Percentiles rank a stretch among this genome's conserved stretches.
phyloP scores from a whole-genome alignment of 2,797 vertebrate genomes.

The Vipera ursinii region DNA sequence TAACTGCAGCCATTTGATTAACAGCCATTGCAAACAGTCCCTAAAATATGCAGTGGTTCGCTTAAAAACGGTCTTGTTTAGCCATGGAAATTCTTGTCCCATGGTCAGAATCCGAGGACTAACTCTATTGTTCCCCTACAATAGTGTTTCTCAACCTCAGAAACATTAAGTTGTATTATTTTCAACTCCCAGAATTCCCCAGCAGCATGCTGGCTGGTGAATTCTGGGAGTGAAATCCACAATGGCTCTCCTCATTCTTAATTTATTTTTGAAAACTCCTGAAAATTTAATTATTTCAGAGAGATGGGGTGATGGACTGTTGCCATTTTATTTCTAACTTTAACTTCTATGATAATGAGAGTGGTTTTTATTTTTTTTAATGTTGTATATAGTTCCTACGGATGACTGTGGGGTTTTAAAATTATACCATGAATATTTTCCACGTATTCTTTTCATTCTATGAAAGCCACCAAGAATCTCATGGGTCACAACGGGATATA shows the following conservation, averaged over 20 bases:
- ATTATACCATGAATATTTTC: background rate
- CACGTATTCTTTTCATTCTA: background rate
- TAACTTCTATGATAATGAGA: background rate
- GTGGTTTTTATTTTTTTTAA: background rate
- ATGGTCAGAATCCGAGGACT: background rate
- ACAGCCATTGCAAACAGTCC: background rate
- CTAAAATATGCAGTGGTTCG: background rate
- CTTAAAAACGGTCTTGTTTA: background rate
- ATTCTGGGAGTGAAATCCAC: background rate
- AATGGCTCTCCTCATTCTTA: background rate
- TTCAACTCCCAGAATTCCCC: background rate
- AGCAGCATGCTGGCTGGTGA: background rate
- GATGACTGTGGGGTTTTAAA: background rate
- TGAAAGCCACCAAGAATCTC: background rate
- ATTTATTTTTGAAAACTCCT: background rate
- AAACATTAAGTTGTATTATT: background rate
- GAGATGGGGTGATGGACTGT: background rate
- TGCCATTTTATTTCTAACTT: background rate
- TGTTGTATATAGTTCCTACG: background rate
- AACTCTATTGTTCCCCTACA: background rate
- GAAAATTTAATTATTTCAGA: background rate
- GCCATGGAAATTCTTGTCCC: background rate
- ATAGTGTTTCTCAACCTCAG: background rate
- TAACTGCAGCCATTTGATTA: background rate
- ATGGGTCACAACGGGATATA: background rate